Evolutionary conservation across 2,113 vertebrate genomes (phyloP).

Genomic region (Archilochus colubris): DNA sequence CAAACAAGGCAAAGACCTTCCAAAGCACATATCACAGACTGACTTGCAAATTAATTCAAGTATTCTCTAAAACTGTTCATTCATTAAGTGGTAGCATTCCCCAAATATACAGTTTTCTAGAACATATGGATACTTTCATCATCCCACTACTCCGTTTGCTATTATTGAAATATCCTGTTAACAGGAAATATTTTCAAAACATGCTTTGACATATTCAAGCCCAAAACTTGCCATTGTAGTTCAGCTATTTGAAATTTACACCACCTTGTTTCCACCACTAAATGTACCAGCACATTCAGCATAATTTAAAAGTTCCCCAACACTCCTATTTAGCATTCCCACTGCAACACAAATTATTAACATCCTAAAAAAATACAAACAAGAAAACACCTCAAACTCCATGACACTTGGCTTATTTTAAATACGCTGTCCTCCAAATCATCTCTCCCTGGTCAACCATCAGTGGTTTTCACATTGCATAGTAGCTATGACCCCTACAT

Average conservation of each 20-base stretch:
- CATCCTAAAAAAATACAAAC: not conserved
- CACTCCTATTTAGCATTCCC: not conserved
- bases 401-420: conserved; percentile 39
- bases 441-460: conserved; percentile 65
- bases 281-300: not conserved
- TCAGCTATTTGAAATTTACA: conserved; percentile 33
- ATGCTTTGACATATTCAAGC: conserved; percentile 37
- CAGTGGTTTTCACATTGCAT: conserved; percentile 72
- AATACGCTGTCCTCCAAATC: conserved; percentile 27
- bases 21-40: conserved; percentile 6
- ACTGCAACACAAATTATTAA: not conserved
- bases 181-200: conserved; percentile 54
- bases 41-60: conserved; percentile 37
- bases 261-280: not conserved
- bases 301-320: conserved; percentile 25
- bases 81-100: conserved; percentile 6
- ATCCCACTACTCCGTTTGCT: conserved; percentile 24
- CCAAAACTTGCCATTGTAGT: not conserved
- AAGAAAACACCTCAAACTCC: not conserved
- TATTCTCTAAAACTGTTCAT: conserved; percentile 45
- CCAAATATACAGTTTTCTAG: conserved; percentile 40
- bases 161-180: conserved; percentile 50
- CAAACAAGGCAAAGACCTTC: not conserved
- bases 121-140: conserved; percentile 54
- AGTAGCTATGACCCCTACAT: conserved; percentile 84